phyloP scores from a whole-genome alignment of 2,888 invertebrate species.

The Cosmopolites sordidus region DNA sequence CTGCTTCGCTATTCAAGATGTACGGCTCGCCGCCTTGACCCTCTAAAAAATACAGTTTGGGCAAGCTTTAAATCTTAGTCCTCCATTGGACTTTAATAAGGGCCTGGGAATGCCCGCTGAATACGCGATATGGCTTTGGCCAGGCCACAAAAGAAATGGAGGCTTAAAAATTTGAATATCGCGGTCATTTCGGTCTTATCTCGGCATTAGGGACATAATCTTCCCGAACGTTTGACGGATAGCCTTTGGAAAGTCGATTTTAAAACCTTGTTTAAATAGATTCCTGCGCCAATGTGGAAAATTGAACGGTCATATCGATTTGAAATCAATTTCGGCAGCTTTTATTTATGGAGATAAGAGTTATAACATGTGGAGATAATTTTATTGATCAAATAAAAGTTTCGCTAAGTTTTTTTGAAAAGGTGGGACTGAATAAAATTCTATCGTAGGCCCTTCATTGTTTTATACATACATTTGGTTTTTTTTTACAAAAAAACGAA shows the following conservation, averaged over 20 bases:
- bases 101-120: conserved; percentile 37
- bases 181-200: conserved; percentile 51
- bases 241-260: conserved; percentile 27
- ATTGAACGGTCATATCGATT: neutral
- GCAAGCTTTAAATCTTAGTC: conserved; percentile 21
- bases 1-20: neutral
- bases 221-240: conserved; percentile 45
- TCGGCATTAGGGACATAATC: conserved; percentile 48
- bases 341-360: too few species aligned
- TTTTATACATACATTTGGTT: too few species aligned
- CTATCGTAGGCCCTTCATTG: too few species aligned
- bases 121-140: conserved; percentile 45
- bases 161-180: conserved; percentile 53
- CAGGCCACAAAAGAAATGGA: conserved; percentile 45
- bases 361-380: too few species aligned
- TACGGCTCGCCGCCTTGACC: neutral
- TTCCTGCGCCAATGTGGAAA: neutral
- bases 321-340: too few species aligned
- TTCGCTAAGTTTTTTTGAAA: too few species aligned
- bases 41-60: conserved; percentile 16
- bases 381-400: too few species aligned
- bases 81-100: conserved; percentile 24
- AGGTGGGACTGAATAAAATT: too few species aligned
- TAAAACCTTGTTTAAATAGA: conserved; percentile 25
- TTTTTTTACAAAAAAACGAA: too few species aligned